phyloP scores from a whole-genome alignment of 2,113 vertebrate species.

The Onychorhynchus coronatus region DNA sequence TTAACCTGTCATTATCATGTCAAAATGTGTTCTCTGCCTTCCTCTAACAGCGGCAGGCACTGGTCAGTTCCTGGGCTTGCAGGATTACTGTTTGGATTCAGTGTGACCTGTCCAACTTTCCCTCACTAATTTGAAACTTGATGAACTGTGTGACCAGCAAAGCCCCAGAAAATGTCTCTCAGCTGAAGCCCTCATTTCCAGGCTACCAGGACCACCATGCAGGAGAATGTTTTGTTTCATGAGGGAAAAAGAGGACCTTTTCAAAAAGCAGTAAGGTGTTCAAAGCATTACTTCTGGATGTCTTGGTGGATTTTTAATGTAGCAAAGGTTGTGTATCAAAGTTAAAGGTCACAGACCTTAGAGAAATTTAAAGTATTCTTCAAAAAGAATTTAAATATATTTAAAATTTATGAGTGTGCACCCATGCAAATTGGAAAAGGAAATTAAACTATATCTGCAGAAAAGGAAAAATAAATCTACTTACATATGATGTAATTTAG shows the following conservation, averaged over 20 bases:
- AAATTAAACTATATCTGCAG: conserved; percentile 51
- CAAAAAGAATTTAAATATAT: conserved; percentile 35
- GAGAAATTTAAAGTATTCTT: conserved; percentile 45
- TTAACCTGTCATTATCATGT: fast-evolving
- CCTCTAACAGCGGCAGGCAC: background rate
- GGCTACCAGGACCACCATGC: background rate
- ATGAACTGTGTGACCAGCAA: background rate
- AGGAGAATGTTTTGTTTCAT: background rate
- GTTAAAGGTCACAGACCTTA: conserved; percentile 24
- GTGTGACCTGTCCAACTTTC: background rate
- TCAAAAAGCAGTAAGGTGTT: background rate
- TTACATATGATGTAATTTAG: conserved; percentile 49
- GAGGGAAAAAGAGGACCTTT: background rate
- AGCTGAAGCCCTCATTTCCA: background rate
- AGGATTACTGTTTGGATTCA: background rate
- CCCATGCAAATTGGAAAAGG: conserved; percentile 51
- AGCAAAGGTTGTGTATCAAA: background rate
- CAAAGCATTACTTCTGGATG: background rate
- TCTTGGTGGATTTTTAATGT: background rate
- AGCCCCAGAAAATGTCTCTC: background rate
- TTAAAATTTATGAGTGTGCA: conserved; percentile 48
- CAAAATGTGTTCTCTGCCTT: background rate
- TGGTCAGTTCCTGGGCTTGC: background rate
- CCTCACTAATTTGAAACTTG: background rate
- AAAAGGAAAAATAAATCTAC: conserved; percentile 51